Base-by-base conservation (phyloP, 35 echinoderm and acorn worm genomes). In the Stichopus chloronotus region DNA sequence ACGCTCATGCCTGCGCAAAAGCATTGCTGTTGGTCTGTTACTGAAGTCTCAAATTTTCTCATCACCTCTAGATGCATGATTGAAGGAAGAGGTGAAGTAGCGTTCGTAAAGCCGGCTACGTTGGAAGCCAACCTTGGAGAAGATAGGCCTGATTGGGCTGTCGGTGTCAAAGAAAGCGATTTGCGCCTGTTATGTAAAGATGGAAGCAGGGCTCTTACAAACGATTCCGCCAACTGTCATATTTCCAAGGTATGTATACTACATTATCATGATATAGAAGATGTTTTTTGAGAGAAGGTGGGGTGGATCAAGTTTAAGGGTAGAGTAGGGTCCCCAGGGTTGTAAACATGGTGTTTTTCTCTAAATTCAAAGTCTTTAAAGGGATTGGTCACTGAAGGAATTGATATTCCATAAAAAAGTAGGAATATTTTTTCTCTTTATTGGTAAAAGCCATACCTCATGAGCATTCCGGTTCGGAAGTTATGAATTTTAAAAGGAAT, bases 71-170 rank as follows among this genome's bases (percentile, higher is more conserved):
- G 96, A 59, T 98, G 94, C 78, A 21, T 98, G 76, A 86, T 88
- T 59, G 96, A 95, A 17, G 93, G 74, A 65, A 74, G 23, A 11
- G 96, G 96, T 30, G 92, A 98, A 65, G 96, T 98, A n/a, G 94
- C 96, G 53, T 98, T 98, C 87, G 94, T 95, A 58, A 98, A 95
- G 55, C 96, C 94, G 2, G 20, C 19, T 8, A 92, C 92, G 5
- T 58, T 98, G 25, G 55, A 57, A 13, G 92, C 83, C 5, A 91
- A 94, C 92, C 93, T 94, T 7, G 90, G 92, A 58, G 65, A 76
- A 2, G 76, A 71, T 14, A 71, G 59, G 59, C 5, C 53, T 8
- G 16, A 17, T 2, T 98, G 96, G 96, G 94, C 94, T 13, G 0
- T 8, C 12, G 76, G 9, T 20, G 55, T 95, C 7, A 13, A 3